Conservation (phyloP, 2,888 invertebrate genomes). For the Nemapogon koenigi region DNA sequence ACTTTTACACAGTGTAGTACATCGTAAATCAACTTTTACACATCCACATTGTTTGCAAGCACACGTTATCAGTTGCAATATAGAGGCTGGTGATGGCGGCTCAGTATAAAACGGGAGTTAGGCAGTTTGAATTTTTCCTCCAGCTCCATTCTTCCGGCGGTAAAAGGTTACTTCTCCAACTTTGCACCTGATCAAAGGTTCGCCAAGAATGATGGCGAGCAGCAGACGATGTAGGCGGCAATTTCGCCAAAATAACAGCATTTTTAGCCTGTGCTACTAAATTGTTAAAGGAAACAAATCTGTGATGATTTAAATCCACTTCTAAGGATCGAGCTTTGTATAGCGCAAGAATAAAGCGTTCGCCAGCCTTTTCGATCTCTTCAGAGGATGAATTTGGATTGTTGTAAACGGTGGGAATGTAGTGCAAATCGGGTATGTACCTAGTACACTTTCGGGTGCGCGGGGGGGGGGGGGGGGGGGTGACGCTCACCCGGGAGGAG, state of each 20-base stretch:
- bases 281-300: conserved; percentile 8
- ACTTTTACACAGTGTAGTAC: too few relatives aligned
- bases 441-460: too few relatives aligned
- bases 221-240: conserved; percentile 14
- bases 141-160: conserved; percentile 11
- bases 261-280: conserved; percentile 9
- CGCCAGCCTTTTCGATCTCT: conserved; percentile 11
- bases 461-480: too few relatives aligned
- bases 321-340: conserved; percentile 5
- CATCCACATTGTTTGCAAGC: conserved; percentile 12
- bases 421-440: too few relatives aligned
- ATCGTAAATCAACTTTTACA: conserved; percentile 9
- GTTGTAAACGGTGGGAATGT: conserved; percentile 2
- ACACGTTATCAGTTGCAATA: conserved; percentile 4
- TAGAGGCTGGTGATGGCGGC: not conserved
- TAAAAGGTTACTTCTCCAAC: conserved; percentile 11
- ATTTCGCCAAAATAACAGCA: conserved; percentile 10
- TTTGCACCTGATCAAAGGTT: conserved; percentile 12
- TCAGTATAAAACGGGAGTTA: not conserved
- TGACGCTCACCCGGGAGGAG: too few relatives aligned
- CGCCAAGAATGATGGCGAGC: conserved; percentile 10
- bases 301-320: conserved; percentile 6
- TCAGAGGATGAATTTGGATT: conserved; percentile 3
- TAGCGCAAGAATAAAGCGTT: conserved; percentile 12
- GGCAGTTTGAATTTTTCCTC: conserved; percentile 9